These are phyloP conservation scores for Gastrophryne carolinensis DNA, from an alignment of 2,797 vertebrate species.

Conservation along the genomic window DNA sequence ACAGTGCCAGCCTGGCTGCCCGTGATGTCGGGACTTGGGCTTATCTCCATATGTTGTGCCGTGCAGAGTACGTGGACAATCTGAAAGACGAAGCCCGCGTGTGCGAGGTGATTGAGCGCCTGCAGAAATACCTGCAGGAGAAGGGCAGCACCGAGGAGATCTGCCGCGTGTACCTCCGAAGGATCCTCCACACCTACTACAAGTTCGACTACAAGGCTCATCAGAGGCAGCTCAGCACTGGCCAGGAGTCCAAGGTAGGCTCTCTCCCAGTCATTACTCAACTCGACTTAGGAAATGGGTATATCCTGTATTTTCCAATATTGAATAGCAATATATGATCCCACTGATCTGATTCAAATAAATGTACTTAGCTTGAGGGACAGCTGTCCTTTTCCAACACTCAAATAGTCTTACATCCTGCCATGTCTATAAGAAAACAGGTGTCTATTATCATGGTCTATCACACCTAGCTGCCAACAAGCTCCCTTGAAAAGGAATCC, in stretches of 20 bases:
- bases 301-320: no score
- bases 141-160: slow-evolving; percentile 87
- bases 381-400: no score
- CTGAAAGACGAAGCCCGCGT: slow-evolving; percentile 85
- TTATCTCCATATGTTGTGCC: neutral
- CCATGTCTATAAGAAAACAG: no score
- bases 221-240: slow-evolving; percentile 78
- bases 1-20: neutral
- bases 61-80: slow-evolving; percentile 87
- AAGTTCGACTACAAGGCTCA: slow-evolving; percentile 94
- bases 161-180: slow-evolving; percentile 81
- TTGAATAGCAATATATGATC: no score
- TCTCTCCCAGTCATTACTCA: neutral
- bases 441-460: no score
- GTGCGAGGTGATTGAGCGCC: slow-evolving; percentile 80
- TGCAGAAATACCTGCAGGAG: slow-evolving; percentile 81
- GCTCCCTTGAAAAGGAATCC: no score
- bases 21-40: neutral
- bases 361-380: no score
- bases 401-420: no score
- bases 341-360: no score
- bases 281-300: neutral
- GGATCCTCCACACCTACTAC: slow-evolving; percentile 92
- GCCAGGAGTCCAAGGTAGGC: slow-evolving; percentile 75
- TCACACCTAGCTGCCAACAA: no score